phyloP scores from a whole-genome alignment of 2,888 invertebrate species.

The Anthrax anthrax region DNA sequence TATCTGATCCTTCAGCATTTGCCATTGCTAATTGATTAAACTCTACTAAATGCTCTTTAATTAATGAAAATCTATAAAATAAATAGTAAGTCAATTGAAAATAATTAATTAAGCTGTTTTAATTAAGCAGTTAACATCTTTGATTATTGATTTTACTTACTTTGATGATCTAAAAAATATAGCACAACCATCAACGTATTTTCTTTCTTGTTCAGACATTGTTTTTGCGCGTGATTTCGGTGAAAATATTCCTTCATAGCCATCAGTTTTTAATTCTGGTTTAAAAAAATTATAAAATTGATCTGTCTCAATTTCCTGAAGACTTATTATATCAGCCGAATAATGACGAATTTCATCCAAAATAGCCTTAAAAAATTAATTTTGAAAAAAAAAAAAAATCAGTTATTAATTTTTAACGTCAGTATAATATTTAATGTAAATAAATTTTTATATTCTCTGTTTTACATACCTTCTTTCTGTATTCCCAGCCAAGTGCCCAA shows the following conservation, averaged over 20 bases:
- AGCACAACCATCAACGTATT: slow-evolving; percentile 98
- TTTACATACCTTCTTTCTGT: slow-evolving; percentile 66
- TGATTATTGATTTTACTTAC: slow-evolving; percentile 39
- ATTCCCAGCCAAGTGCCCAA: slow-evolving; percentile 98
- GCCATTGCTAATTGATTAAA: slow-evolving; percentile 98
- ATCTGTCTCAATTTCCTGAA: slow-evolving; percentile 96
- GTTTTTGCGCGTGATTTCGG: slow-evolving; percentile 97
- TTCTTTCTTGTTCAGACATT: slow-evolving; percentile 91
- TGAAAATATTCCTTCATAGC: slow-evolving; percentile 91
- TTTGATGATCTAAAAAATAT: slow-evolving; percentile 91
- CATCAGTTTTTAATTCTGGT: slow-evolving; percentile 82
- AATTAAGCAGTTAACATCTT: background rate
- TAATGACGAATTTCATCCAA: slow-evolving; percentile 93
- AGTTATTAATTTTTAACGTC: background rate
- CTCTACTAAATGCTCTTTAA: slow-evolving; percentile 93
- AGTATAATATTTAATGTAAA: no score
- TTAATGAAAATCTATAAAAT: slow-evolving; percentile 68
- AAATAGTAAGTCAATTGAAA: slow-evolving; percentile 2
- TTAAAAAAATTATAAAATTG: slow-evolving; percentile 95
- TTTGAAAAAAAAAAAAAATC: background rate
- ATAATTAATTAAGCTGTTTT: background rate
- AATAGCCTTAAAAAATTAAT: slow-evolving; percentile 50
- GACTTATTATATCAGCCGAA: slow-evolving; percentile 91
- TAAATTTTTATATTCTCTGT: no score
- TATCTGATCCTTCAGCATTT: slow-evolving; percentile 93